Conservation (phyloP, 1,140 invertebrate genomes). For the Cardiocondyla obscurior region DNA sequence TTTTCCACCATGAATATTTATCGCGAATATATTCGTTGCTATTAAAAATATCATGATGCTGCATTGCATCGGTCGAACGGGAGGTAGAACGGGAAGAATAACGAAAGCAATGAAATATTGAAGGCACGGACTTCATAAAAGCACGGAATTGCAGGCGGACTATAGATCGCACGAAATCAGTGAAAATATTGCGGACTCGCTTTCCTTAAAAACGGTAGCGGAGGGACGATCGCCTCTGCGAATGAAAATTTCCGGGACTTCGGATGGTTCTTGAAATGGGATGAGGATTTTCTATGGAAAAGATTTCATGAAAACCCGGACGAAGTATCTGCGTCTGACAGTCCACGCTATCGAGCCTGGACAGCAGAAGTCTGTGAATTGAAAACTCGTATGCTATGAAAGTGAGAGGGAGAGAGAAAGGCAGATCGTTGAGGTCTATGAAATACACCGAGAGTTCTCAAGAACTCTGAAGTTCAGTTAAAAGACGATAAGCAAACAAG, state of each 20-base stretch:
- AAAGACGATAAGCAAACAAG: neutral
- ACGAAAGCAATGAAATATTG: conserved; percentile 51
- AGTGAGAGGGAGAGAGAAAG: conserved; percentile 27
- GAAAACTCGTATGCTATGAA: conserved; percentile 48
- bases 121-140: conserved; percentile 34
- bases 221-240: conserved; percentile 11
- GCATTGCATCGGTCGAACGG: neutral
- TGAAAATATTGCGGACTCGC: conserved; percentile 39
- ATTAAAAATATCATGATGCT: conserved; percentile 20
- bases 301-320: conserved; percentile 59
- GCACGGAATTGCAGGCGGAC: neutral
- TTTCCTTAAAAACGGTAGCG: conserved; percentile 31
- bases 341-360: conserved; percentile 41
- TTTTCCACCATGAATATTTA: neutral
- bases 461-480: conserved; percentile 3
- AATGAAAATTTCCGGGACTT: conserved; percentile 59
- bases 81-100: conserved; percentile 16
- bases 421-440: conserved; percentile 8
- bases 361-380: conserved; percentile 67
- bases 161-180: conserved; percentile 45
- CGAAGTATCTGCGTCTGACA: conserved; percentile 64
- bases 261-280: conserved; percentile 30
- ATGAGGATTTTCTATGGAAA: conserved; percentile 44
- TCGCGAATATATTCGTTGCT: neutral
- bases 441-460: conserved; percentile 25